Evolutionary conservation across 2,888 invertebrate species (phyloP).

Genomic region (Meghimatium bilineatum): DNA sequence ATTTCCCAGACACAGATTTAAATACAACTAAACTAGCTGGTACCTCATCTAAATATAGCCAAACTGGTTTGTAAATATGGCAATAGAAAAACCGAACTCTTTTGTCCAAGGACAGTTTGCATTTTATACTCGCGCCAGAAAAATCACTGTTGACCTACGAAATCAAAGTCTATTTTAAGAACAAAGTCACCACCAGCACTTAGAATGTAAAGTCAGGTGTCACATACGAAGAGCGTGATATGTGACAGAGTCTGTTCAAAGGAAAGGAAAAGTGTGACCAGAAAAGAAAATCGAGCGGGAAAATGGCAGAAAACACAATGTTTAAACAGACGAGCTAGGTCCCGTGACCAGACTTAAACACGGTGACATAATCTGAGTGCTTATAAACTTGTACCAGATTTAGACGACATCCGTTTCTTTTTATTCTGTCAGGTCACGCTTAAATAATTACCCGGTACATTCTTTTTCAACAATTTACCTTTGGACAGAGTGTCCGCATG

Average conservation of each 20-base stretch:
- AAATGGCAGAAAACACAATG: neutral
- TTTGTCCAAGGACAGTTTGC: neutral
- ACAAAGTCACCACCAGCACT: neutral
- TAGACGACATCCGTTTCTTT: neutral
- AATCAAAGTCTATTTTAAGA: neutral
- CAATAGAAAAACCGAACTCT: too few relatives aligned
- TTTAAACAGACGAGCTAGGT: neutral
- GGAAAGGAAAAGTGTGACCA: neutral
- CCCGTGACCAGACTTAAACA: neutral
- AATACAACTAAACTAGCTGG: too few relatives aligned
- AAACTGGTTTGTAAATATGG: too few relatives aligned
- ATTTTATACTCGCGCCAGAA: neutral
- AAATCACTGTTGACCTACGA: neutral
- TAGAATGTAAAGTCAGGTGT: neutral
- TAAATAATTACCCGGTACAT: too few relatives aligned
- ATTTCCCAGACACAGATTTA: too few relatives aligned
- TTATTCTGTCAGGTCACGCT: neutral
- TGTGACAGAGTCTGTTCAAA: too few relatives aligned
- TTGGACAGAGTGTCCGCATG: too few relatives aligned
- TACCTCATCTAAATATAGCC: too few relatives aligned
- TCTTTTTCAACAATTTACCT: too few relatives aligned
- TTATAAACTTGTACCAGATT: neutral
- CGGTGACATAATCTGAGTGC: neutral
- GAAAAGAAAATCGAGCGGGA: neutral
- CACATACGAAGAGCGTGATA: neutral